Base-by-base conservation (phyloP, 2,797 vertebrate genomes). In the Liparis tanakae region DNA sequence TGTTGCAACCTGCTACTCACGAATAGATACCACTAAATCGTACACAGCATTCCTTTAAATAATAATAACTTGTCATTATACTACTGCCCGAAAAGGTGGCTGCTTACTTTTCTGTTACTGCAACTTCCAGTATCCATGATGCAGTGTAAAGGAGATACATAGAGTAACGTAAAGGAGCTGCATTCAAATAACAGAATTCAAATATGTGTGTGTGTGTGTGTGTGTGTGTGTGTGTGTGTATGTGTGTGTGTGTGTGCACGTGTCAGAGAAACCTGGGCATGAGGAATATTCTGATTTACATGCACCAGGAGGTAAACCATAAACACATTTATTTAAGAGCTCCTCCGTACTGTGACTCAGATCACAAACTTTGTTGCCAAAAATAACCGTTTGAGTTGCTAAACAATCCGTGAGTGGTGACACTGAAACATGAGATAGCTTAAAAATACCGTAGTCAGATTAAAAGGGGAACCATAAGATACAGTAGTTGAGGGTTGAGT, bases 101-200 rank as follows among this genome's bases (percentile, higher is more conserved):
- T 50, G 33, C 58, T 61, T 50, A 33, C 58, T 17, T 64, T 34
- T n/a, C 17, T 67, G 78, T 61, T 79, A 78, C 59, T 79, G 37
- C 78, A 81, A 68, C 67, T 75, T 71, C 70, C 67, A 12, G 60
- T 60, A 48, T 70, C 57, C 14, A 46, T 67, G 72, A 79, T 75
- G 73, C 75, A 72, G 76, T 81, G 68, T 55, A 15, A 70, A 79
- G 30, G 22, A 71, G 53, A 64, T 41, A 12, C 10, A 12, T 41
- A 41, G 39, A 41, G 39, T 12, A 41, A 41, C 2, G 39, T 41
- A 39, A 39, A 39, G 37, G 37, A 39, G 37, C 2, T 39, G 37
- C 37, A 10, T 67, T 70, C 13, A 56, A 57, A 37, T 68, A 70
- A 50, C 37, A 62, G 39, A 10, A n/a, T n/a, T n/a, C n/a, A n/a